Evolutionary conservation across 2,113 vertebrate species (phyloP).

Genomic region (Oncorhynchus gorbuscha): DNA sequence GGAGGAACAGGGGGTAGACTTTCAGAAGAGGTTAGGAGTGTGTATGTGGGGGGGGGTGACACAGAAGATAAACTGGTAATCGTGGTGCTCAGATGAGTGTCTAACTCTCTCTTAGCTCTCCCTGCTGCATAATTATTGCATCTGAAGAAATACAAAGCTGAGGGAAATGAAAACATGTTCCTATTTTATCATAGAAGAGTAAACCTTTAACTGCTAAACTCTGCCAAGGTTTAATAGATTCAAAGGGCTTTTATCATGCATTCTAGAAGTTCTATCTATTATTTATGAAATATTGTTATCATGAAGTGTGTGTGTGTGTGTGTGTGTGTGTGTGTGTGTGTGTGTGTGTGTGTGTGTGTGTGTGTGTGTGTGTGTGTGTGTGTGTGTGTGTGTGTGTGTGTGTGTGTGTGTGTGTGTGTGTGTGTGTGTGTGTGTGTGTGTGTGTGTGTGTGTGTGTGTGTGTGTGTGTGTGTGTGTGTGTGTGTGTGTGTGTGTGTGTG

Average conservation of each 20-base stretch:
- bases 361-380: slow-evolving; percentile 29
- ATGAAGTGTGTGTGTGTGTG: not conserved
- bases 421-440: not conserved
- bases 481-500: too few species aligned
- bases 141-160: not conserved
- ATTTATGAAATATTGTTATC: too few species aligned
- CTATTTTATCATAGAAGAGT: not conserved
- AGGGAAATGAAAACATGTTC: not conserved
- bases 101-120: not conserved
- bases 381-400: not conserved
- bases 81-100: not conserved
- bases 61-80: not conserved
- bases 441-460: too few species aligned
- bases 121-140: not conserved
- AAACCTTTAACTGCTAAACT: not conserved
- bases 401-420: not conserved
- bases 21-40: too few species aligned
- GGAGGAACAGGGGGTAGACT: not conserved
- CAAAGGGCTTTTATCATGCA: too few species aligned
- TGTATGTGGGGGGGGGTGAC: too few species aligned
- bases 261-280: not conserved
- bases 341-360: slow-evolving; percentile 3
- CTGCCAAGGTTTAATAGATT: too few species aligned
- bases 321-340: not conserved
- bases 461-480: too few species aligned